These are phyloP conservation scores for Reticulitermes speratus DNA, from an alignment of 1,140 invertebrate species.

Conservation along the genomic window DNA sequence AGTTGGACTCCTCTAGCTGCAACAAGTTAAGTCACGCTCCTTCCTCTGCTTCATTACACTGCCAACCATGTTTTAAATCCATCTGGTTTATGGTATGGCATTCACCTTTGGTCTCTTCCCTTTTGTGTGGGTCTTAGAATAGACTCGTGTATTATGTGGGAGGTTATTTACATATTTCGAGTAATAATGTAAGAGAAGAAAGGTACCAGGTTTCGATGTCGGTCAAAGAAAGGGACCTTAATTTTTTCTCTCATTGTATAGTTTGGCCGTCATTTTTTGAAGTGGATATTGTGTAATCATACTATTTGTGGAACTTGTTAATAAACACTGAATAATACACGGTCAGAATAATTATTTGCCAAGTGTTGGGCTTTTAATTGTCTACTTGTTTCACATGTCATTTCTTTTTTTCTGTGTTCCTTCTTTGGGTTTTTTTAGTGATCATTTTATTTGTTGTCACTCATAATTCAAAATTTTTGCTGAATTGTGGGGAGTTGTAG, in stretches of 20 bases:
- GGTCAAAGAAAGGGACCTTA: slow-evolving; percentile 7
- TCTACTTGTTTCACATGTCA: background rate
- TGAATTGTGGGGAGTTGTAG: background rate
- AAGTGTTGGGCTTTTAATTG: background rate
- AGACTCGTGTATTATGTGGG: background rate
- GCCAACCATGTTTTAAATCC: slow-evolving; percentile 18
- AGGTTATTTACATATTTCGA: slow-evolving; percentile 22
- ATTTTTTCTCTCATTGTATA: slow-evolving; percentile 31
- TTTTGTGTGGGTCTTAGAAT: background rate
- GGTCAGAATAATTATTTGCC: slow-evolving; percentile 14
- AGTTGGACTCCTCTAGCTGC: slow-evolving; percentile 20
- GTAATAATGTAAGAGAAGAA: slow-evolving; percentile 24
- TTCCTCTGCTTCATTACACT: slow-evolving; percentile 22
- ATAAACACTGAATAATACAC: slow-evolving; percentile 34
- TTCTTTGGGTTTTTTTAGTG: background rate
- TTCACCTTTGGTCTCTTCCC: slow-evolving; percentile 11
- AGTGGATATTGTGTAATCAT: slow-evolving; percentile 34
- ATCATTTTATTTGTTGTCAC: background rate
- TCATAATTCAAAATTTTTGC: too few species aligned
- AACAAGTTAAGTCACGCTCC: slow-evolving; percentile 19
- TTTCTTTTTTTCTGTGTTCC: background rate
- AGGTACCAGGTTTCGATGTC: background rate
- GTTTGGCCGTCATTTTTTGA: slow-evolving; percentile 27
- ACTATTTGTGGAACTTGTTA: slow-evolving; percentile 37
- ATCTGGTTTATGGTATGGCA: slow-evolving; percentile 20